These are phyloP conservation scores for Coreoperca whiteheadi DNA, from an alignment of 2,113 vertebrate genomes.

Conservation along the genomic window DNA sequence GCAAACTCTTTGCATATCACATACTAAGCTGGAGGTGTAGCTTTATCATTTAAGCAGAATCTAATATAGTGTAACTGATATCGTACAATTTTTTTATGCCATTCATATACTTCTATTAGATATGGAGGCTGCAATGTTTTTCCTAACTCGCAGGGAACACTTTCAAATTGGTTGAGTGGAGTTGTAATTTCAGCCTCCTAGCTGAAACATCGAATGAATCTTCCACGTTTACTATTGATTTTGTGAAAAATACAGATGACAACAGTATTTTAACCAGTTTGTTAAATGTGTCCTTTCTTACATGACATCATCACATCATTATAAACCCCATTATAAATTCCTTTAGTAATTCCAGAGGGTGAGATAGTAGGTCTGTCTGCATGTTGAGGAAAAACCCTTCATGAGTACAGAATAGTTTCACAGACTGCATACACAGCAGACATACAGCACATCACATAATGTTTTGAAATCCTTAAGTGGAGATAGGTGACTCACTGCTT, in stretches of 20 bases:
- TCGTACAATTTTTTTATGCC: not conserved
- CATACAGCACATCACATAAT: not conserved
- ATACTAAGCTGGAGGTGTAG: not conserved
- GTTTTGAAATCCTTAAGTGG: not conserved
- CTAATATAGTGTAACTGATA: not conserved
- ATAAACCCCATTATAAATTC: too few relatives aligned
- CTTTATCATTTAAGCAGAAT: conserved; percentile 12
- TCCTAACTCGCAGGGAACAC: not conserved
- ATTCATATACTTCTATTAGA: conserved; percentile 1
- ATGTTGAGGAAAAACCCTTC: not conserved
- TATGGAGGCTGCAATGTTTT: not conserved
- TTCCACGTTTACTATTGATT: not conserved
- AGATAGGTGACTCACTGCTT: not conserved
- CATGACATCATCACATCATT: not conserved
- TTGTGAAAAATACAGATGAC: not conserved
- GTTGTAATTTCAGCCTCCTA: conserved; percentile 14
- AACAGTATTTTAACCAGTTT: not conserved
- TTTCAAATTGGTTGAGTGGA: not conserved
- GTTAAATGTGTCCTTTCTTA: not conserved
- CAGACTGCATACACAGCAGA: not conserved
- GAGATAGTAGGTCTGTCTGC: not conserved
- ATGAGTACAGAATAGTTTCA: not conserved
- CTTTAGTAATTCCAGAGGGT: not conserved
- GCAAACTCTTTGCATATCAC: conserved; percentile 45
- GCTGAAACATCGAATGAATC: not conserved